Conservation (phyloP, 1,140 invertebrate genomes). For the Adoxophyes honmai region DNA sequence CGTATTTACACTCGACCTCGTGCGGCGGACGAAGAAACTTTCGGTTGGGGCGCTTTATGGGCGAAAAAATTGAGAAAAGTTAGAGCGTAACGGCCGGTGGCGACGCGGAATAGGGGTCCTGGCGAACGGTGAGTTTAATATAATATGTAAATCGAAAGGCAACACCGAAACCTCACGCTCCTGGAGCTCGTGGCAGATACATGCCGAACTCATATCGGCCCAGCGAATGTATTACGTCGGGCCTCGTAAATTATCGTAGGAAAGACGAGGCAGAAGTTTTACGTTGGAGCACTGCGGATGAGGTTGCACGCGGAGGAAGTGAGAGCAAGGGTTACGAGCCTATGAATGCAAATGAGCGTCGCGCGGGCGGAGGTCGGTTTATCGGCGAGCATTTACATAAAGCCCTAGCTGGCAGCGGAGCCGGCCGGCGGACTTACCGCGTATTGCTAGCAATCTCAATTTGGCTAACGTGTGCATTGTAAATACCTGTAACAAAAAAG, state of each 20-base stretch:
- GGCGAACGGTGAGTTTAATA: conserved; percentile 64
- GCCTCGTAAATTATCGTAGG: conserved; percentile 71
- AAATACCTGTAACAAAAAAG: conserved; percentile 29
- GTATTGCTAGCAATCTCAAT: conserved; percentile 25
- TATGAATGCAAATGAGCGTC: conserved; percentile 74
- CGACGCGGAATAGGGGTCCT: conserved; percentile 44
- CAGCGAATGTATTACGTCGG: conserved; percentile 67
- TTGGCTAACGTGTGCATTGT: conserved; percentile 31
- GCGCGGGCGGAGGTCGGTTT: conserved; percentile 54
- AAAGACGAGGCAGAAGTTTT: conserved; percentile 64
- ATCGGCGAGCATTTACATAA: conserved; percentile 69
- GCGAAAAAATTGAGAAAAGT: conserved; percentile 75
- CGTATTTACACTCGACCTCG: conserved; percentile 73
- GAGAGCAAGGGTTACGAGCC: conserved; percentile 70
- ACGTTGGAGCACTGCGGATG: conserved; percentile 41
- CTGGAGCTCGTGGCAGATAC: conserved; percentile 41
- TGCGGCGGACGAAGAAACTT: conserved; percentile 64
- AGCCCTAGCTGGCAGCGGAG: conserved; percentile 38
- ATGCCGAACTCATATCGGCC: conserved; percentile 63
- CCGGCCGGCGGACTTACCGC: conserved; percentile 44
- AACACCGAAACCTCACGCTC: conserved; percentile 56
- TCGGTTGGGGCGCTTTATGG: conserved; percentile 69
- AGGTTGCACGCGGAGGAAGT: conserved; percentile 49
- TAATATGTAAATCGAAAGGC: conserved; percentile 75
- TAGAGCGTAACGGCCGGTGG: conserved; percentile 69